phyloP scores from a whole-genome alignment of 2,797 vertebrate genomes.

The Xiphophorus birchmanni region DNA sequence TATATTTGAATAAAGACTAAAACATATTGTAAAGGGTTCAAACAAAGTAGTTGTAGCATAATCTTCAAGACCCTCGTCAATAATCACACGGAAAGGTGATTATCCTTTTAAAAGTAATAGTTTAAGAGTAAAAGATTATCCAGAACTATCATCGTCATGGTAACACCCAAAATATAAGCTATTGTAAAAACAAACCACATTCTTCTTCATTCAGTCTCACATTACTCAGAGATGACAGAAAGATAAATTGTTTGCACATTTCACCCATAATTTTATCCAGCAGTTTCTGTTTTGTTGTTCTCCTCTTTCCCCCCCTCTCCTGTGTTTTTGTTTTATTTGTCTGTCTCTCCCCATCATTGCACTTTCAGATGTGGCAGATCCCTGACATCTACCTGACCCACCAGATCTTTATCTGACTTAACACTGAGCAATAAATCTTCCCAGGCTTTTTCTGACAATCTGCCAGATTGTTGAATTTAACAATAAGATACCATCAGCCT shows the following conservation, averaged over 20 bases:
- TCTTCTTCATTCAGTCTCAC: neutral
- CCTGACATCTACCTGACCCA: neutral
- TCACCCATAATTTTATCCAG: neutral
- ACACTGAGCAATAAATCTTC: neutral
- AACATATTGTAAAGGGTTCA: neutral
- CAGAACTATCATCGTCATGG: neutral
- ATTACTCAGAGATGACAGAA: neutral
- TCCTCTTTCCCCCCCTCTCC: neutral
- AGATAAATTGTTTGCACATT: neutral
- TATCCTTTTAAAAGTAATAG: neutral
- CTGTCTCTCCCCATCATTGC: neutral
- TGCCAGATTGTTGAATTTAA: neutral
- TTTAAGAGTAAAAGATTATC: neutral
- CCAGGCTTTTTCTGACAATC: neutral
- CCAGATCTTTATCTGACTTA: neutral
- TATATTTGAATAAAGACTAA: neutral
- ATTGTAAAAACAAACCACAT: neutral
- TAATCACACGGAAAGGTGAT: neutral
- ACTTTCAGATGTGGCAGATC: neutral
- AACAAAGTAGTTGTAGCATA: neutral
- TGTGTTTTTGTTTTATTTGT: neutral
- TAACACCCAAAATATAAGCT: neutral
- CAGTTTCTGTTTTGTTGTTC: neutral
- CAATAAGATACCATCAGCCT: neutral
- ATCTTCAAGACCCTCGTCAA: neutral